Evolutionary conservation across 2,797 vertebrate species (phyloP).

Genomic region (Aphelocoma californica): DNA sequence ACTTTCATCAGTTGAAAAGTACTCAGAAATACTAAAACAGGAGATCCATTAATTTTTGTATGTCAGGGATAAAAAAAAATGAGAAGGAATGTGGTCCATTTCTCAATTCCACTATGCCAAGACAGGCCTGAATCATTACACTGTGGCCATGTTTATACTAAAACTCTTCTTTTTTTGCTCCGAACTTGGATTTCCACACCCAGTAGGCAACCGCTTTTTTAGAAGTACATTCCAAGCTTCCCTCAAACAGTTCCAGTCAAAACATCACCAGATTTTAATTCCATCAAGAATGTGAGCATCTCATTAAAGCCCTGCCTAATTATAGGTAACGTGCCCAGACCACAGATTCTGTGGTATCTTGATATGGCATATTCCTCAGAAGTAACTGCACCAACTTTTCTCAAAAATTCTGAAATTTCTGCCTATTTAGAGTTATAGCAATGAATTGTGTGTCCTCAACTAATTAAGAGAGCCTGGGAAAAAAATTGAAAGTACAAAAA

Average conservation of each 20-base stretch:
- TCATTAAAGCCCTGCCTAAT: conserved; percentile 59
- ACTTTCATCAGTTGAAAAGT: not conserved
- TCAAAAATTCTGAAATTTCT: not conserved
- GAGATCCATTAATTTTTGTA: not conserved
- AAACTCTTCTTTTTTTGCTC: not conserved
- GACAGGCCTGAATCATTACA: conserved; percentile 33
- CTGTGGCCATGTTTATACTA: conserved; percentile 50
- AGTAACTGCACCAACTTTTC: not conserved
- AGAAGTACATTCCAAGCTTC: conserved; percentile 59
- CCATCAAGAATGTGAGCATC: conserved; percentile 41
- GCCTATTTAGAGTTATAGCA: not conserved
- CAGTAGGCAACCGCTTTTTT: conserved; percentile 35
- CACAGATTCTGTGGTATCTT: not conserved
- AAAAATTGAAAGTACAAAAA: not conserved
- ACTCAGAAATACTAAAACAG: not conserved
- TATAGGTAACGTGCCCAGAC: conserved; percentile 55
- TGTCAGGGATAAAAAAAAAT: not conserved
- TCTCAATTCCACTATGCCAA: not conserved
- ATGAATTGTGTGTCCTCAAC: not conserved
- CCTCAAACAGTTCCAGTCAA: conserved; percentile 58
- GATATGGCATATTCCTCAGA: not conserved
- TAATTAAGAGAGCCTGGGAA: not conserved
- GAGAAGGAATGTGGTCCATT: not conserved
- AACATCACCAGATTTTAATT: conserved; percentile 63
- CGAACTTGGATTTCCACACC: conserved; percentile 55